phyloP scores from a whole-genome alignment of 2,113 vertebrate species.

The Bungarus multicinctus region DNA sequence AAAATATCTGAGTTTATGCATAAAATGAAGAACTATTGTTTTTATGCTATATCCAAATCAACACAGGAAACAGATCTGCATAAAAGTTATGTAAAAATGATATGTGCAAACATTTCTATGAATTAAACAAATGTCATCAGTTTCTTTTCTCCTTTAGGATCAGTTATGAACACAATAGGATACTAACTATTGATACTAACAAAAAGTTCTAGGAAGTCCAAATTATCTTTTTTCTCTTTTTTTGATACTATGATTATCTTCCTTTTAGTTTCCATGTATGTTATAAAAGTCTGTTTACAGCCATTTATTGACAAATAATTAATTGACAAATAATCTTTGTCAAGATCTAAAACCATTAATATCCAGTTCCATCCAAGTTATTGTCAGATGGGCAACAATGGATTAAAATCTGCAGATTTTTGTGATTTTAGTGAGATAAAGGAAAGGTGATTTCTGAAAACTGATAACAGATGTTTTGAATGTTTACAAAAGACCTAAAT shows the following conservation, averaged over 20 bases:
- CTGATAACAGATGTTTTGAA: background rate
- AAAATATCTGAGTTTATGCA: background rate
- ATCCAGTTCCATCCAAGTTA: background rate
- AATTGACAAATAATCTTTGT: background rate
- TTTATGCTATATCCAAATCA: background rate
- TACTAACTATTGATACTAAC: background rate
- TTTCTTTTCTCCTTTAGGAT: background rate
- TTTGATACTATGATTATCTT: background rate
- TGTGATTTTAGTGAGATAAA: background rate
- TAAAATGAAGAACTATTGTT: background rate
- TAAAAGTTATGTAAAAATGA: background rate
- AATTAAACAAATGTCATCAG: background rate
- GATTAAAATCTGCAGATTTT: background rate
- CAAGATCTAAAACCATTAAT: background rate
- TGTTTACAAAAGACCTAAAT: slow-evolving; percentile 5
- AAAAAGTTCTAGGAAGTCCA: background rate
- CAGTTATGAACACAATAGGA: background rate
- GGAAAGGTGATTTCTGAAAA: background rate
- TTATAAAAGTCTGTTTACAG: background rate
- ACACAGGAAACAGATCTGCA: background rate
- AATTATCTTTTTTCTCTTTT: background rate
- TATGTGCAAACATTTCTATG: background rate
- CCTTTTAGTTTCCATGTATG: background rate
- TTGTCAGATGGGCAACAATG: background rate
- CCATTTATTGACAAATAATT: background rate